Conservation (phyloP, 92 coral and sea anemone genomes). For the Palythoa grandiflora region DNA sequence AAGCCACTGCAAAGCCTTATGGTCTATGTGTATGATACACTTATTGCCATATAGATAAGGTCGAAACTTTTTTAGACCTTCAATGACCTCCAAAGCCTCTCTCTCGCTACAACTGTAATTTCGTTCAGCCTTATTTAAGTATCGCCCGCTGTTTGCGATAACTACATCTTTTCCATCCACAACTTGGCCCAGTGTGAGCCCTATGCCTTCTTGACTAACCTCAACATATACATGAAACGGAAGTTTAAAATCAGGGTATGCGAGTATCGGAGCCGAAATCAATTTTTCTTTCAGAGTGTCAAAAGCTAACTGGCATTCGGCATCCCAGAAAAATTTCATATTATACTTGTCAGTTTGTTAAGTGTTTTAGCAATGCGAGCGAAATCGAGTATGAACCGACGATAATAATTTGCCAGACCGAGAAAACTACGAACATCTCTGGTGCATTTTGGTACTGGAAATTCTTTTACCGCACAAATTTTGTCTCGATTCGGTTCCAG, state of each 20-base stretch:
- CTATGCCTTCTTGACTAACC: slow-evolving; percentile 36
- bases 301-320: slow-evolving; percentile 45
- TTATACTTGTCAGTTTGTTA: slow-evolving; percentile 42
- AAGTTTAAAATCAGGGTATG: slow-evolving; percentile 46
- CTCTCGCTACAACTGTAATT: slow-evolving; percentile 55
- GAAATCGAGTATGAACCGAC: slow-evolving; percentile 39
- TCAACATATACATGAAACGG: slow-evolving; percentile 42
- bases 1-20: slow-evolving; percentile 49
- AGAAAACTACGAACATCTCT: slow-evolving; percentile 35
- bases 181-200: slow-evolving; percentile 33
- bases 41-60: slow-evolving; percentile 49
- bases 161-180: slow-evolving; percentile 43
- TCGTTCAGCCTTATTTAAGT: slow-evolving; percentile 52
- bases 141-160: slow-evolving; percentile 60
- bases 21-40: slow-evolving; percentile 45
- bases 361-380: slow-evolving; percentile 36
- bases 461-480: slow-evolving; percentile 37
- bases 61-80: slow-evolving; percentile 52
- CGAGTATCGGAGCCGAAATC: slow-evolving; percentile 39
- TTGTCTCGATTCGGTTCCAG: slow-evolving; percentile 44
- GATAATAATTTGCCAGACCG: slow-evolving; percentile 42
- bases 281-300: slow-evolving; percentile 42
- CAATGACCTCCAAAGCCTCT: slow-evolving; percentile 58
- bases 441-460: slow-evolving; percentile 39
- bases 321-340: slow-evolving; percentile 41